These are phyloP conservation scores for Rhegmatorhina hoffmannsi DNA, from an alignment of 2,113 vertebrate genomes.

Conservation along the genomic window DNA sequence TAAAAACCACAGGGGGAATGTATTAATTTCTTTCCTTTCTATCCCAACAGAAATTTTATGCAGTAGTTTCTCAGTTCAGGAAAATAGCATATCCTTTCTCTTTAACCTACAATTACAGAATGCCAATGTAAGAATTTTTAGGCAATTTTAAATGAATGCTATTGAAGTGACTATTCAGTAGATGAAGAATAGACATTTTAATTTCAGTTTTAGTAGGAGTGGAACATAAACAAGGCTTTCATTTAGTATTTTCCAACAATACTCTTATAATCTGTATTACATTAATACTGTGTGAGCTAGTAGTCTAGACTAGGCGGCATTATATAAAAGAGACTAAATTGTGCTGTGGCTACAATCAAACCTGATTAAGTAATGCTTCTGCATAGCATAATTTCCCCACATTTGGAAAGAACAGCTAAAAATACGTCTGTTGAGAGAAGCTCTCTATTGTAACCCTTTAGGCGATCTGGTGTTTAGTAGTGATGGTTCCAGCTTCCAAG, in stretches of 20 bases:
- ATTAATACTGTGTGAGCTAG: constrained; percentile 51
- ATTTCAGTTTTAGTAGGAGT: constrained; percentile 63
- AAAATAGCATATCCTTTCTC: neutral
- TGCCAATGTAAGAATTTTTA: constrained; percentile 45
- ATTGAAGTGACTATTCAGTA: constrained; percentile 51
- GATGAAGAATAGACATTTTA: constrained; percentile 59
- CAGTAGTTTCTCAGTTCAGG: neutral
- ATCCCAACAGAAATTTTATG: neutral
- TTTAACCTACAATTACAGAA: constrained; percentile 24
- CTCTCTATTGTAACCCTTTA: neutral
- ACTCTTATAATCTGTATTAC: constrained; percentile 51
- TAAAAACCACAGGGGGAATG: neutral
- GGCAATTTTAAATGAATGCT: constrained; percentile 14
- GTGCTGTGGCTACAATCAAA: constrained; percentile 60
- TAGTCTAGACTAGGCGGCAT: constrained; percentile 49
- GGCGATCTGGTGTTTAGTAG: neutral
- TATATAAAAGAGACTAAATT: constrained; percentile 51
- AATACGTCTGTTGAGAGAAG: neutral
- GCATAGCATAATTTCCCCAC: constrained; percentile 33
- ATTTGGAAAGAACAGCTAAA: constrained; percentile 42
- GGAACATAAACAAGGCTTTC: constrained; percentile 43
- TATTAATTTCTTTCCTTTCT: neutral
- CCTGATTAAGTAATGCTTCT: constrained; percentile 65
- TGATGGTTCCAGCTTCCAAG: neutral
- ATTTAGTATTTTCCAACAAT: constrained; percentile 58